These are phyloP conservation scores for Montipora efflorescens DNA, from an alignment of 64 coral and sea anemone genomes.

Conservation along the genomic window DNA sequence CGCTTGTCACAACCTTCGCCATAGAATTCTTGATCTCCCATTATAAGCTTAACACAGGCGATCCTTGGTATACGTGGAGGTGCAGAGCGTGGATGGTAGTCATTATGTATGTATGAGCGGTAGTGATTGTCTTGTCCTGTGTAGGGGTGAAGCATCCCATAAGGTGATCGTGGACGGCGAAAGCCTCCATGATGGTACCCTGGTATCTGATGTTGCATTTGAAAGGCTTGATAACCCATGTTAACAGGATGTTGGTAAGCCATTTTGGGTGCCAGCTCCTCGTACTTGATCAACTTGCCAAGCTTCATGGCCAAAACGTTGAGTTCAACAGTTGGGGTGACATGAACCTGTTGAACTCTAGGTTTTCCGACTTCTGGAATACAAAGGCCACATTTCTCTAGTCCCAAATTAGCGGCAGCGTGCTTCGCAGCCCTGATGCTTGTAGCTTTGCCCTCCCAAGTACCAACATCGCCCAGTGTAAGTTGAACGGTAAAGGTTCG, in stretches of 20 bases:
- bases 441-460: slow-evolving; percentile 82
- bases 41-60: slow-evolving; percentile 72
- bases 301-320: slow-evolving; percentile 98
- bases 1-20: slow-evolving; percentile 89
- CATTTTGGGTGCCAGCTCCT: slow-evolving; percentile 74
- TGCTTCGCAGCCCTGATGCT: slow-evolving; percentile 90
- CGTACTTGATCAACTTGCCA: slow-evolving; percentile 82
- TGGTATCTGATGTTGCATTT: slow-evolving; percentile 5
- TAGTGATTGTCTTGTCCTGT: slow-evolving; percentile 41
- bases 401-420: slow-evolving; percentile 71
- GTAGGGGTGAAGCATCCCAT: slow-evolving; percentile 8
- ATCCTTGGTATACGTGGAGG: slow-evolving; percentile 69
- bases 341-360: slow-evolving; percentile 56
- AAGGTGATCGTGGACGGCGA: slow-evolving; percentile 30
- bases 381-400: slow-evolving; percentile 91
- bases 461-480: slow-evolving; percentile 71
- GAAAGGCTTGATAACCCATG: slow-evolving; percentile 25
- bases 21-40: slow-evolving; percentile 73
- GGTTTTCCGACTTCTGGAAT: slow-evolving; percentile 69
- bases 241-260: slow-evolving; percentile 32
- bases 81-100: slow-evolving; percentile 24
- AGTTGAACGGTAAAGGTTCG: slow-evolving; percentile 89
- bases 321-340: slow-evolving; percentile 89
- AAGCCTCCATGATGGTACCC: neutral
- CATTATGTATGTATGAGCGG: slow-evolving; percentile 38